Conservation (phyloP, 2,797 vertebrate species). For the Microctenopoma lineatum region DNA sequence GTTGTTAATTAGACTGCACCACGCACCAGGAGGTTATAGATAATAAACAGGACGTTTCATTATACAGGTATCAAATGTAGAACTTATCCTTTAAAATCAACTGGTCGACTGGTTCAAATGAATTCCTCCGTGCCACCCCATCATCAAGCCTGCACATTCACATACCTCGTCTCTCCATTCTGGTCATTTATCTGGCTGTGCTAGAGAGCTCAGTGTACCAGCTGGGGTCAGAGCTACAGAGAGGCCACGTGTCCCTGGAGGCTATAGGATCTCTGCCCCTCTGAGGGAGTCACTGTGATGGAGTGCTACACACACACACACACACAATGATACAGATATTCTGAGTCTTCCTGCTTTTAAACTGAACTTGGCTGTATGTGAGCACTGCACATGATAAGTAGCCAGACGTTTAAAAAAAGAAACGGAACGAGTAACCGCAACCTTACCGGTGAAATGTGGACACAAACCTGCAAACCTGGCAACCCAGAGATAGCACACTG, state of each 20-base stretch:
- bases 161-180: slow-evolving; percentile 20
- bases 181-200: slow-evolving; percentile 66
- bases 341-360: background rate
- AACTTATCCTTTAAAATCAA: background rate
- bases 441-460: background rate
- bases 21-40: background rate
- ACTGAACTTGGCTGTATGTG: background rate
- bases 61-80: background rate
- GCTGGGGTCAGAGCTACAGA: slow-evolving; percentile 64
- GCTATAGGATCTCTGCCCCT: slow-evolving; percentile 46
- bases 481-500: slow-evolving; percentile 13
- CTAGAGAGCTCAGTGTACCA: slow-evolving; percentile 58
- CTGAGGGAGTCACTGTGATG: slow-evolving; percentile 28
- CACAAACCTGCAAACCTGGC: slow-evolving; percentile 9
- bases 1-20: background rate
- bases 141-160: slow-evolving; percentile 22
- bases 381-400: background rate
- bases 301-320: slow-evolving; percentile 6
- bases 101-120: background rate
- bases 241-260: slow-evolving; percentile 55
- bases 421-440: slow-evolving; percentile 1
- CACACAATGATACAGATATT: background rate
- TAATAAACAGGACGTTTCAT: slow-evolving; percentile 3
- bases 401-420: background rate
- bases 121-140: background rate